Evolutionary conservation across 2,888 invertebrate genomes (phyloP).

Genomic region (Euzetes globulus): DNA sequence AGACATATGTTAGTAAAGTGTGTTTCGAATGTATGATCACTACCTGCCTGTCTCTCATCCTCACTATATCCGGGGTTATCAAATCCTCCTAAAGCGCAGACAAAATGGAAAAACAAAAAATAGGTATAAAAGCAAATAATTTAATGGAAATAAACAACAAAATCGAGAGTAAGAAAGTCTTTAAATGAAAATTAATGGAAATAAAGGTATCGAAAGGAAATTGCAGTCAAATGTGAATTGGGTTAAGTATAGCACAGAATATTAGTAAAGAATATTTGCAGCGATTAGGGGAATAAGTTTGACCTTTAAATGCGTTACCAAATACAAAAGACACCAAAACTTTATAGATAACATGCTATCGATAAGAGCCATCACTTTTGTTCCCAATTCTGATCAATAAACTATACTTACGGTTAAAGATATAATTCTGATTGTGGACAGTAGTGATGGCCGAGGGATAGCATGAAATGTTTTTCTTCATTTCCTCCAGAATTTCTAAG

Average conservation of each 20-base stretch:
- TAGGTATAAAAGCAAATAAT: constrained; percentile 7
- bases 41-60: constrained; percentile 61
- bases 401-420: constrained; percentile 20
- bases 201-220: not conserved
- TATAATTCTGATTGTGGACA: constrained; percentile 37
- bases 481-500: constrained; percentile 56
- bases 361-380: constrained; percentile 4
- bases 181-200: not conserved
- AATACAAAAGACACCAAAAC: not conserved
- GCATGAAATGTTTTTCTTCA: constrained; percentile 27
- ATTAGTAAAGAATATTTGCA: not conserved
- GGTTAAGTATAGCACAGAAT: not conserved
- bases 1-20: constrained; percentile 36
- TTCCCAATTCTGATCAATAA: not conserved
- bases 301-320: not conserved
- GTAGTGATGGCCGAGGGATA: constrained; percentile 12
- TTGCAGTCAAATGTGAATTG: not conserved
- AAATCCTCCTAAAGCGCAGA: constrained; percentile 45
- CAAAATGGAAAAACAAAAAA: constrained; percentile 40
- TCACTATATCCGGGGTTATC: constrained; percentile 70
- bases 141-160: constrained; percentile 3
- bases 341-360: not conserved
- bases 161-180: not conserved
- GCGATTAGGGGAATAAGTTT: not conserved
- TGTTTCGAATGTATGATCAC: constrained; percentile 41